Evolutionary conservation across 2,888 invertebrate genomes (phyloP), one percentile per base, ranked within the genome.

Genomic region (Panorpa germanica): DNA sequence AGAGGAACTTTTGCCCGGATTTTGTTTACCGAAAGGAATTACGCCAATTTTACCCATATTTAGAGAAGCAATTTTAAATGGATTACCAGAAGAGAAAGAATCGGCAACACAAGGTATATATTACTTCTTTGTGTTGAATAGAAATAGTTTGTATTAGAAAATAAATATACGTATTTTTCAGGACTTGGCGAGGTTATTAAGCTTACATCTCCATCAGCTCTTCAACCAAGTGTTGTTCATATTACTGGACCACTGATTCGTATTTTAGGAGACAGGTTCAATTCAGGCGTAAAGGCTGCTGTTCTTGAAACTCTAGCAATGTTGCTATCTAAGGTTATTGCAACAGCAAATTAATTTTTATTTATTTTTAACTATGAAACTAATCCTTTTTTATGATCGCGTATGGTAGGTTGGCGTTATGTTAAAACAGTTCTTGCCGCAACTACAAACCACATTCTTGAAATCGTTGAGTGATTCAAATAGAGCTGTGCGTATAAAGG

Each of bases 201-300:
- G 45, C 57, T 83, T 35, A 90, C 93, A 5, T 83, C 77, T 38
- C 70, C 91, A 1, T 65, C 73, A 30, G 86, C 93, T 4, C 58
- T 96, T 33, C 90, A 91, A 52, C 83, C 93, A 1, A 93, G 93
- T 28, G 95, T 96, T 4, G 83, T 96, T 36, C 83, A 90, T 50
- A 88, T 98, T 44, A 96, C 96, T 4, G 98, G 98, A 2, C 96
- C 98, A 1, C 64, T 98, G 37, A 98, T 98, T 57, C 71, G 98
- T 45, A 93, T 96, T 50, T 68, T 98, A 30, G 96, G 96, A 7
- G 91, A 93, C 54, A 66, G 95, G 35, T 96, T 93, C 55, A 82
- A 80, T 45, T 74, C 82, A 45, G 85, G 78, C 43, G 88, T 96
- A 2, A 96, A 96, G 55, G 86, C 90, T 1, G 90, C 95, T 17